These are phyloP conservation scores for Pseudococcus longispinus DNA, from an alignment of 2,888 invertebrate genomes.

Conservation along the genomic window DNA sequence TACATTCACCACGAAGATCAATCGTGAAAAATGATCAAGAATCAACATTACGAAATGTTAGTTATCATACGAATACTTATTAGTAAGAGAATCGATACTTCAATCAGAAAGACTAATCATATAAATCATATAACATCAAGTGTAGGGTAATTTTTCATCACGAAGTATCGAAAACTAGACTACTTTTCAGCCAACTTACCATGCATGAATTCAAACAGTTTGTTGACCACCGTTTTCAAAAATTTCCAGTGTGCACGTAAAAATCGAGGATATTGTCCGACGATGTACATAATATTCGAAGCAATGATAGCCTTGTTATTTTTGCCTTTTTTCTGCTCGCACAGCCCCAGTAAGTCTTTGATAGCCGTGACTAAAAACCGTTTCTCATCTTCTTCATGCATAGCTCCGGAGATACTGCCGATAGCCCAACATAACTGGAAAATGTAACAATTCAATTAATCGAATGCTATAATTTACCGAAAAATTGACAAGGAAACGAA, in stretches of 20 bases:
- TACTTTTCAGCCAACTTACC: conserved; percentile 62
- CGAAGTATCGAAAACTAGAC: not conserved
- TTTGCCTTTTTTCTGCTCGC: conserved; percentile 98
- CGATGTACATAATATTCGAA: conserved; percentile 99
- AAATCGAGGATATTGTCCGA: conserved; percentile 98
- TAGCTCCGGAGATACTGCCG: conserved; percentile 97
- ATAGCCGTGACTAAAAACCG: conserved; percentile 98
- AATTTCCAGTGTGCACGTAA: conserved; percentile 99
- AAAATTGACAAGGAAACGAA: not conserved
- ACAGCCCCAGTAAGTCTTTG: conserved; percentile 93
- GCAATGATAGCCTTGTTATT: conserved; percentile 99
- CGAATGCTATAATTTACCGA: no score
- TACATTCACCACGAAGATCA: conserved; percentile 52
- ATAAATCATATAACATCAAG: conserved; percentile 41
- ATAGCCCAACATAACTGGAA: conserved; percentile 94
- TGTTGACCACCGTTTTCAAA: conserved; percentile 99
- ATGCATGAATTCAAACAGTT: conserved; percentile 99
- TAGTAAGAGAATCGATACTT: not conserved
- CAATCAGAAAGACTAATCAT: conserved; percentile 52
- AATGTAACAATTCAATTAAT: not conserved
- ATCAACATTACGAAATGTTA: conserved; percentile 41
- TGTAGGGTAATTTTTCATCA: conserved; percentile 50
- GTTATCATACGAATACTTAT: conserved; percentile 50
- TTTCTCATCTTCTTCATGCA: conserved; percentile 99
- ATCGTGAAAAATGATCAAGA: conserved; percentile 53